Evolutionary conservation across 2,113 vertebrate genomes (phyloP), one percentile per base, ranked within the genome.

Genomic region (Cyprinodon brontotheroides): DNA sequence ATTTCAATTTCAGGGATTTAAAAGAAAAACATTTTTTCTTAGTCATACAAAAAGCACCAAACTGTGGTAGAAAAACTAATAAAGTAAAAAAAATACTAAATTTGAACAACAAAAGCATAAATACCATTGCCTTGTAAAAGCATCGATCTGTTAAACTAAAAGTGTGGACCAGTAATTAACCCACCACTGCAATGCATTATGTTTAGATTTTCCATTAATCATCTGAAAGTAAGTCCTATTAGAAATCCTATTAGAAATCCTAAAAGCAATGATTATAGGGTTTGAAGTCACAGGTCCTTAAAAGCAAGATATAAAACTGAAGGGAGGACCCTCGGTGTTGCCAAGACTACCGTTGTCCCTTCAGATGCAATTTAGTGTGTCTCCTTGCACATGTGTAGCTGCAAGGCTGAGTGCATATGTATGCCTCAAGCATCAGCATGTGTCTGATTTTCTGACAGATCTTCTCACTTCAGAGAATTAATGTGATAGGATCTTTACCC

Each of bases 331-430:
- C 14, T 67, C 61, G 29, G 29, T 57, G 80, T 89, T 87, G 85
- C 85, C 79, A 81, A 37, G 79, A 75, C 60, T 72, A 76, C 82
- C 11, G 73, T 61, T 66, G 57, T 82, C 82, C 74, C 62, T 50
- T 1, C 59, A 72, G 79, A 75, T 61, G 60, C 67, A 68, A 74
- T 68, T 73, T 40, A 67, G 37, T 48, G 38, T 61, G 10, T 64
- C 59, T 10, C 64, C 20, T 10, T n/a, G 38, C 6, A 43, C 36
- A 45, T 68, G n/a, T 61, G 67, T 77, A 22, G 50, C 45, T 66
- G 70, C 63, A 73, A 61, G 43, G 61, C 29, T 50, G 72, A n/a
- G 72, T 36, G 38, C 17, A 62, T 63, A 65, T 70, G 59, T 62
- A 66, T 72, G 60, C 50, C 75, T 65, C 59, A 57, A 61, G 72